Evolutionary conservation across 2,888 invertebrate genomes (phyloP).

Genomic region (Gymnocheta viridis): DNA sequence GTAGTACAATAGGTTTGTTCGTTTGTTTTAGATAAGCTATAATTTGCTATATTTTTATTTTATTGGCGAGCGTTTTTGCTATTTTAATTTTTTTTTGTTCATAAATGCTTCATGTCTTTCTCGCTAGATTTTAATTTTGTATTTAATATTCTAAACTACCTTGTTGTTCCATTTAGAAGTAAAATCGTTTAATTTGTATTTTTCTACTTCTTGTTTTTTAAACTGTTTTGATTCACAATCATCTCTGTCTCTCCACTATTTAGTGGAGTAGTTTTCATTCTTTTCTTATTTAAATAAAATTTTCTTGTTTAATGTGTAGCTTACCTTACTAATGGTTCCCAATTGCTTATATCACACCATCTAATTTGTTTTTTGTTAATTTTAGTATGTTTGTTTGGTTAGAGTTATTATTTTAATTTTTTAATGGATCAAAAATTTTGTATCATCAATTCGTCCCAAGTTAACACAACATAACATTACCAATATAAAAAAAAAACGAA

Average conservation of each 20-base stretch:
- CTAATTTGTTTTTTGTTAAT: slow-evolving; percentile 29
- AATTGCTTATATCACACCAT: slow-evolving; percentile 83
- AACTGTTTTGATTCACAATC: slow-evolving; percentile 48
- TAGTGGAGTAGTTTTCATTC: slow-evolving; percentile 13
- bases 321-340: slow-evolving; percentile 83
- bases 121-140: slow-evolving; percentile 50
- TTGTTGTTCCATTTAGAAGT: slow-evolving; percentile 50
- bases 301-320: slow-evolving; percentile 82
- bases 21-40: slow-evolving; percentile 60
- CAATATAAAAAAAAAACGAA: slow-evolving; percentile 28
- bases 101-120: slow-evolving; percentile 63
- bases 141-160: slow-evolving; percentile 55
- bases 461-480: slow-evolving; percentile 56
- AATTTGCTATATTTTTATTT: slow-evolving; percentile 39
- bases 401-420: slow-evolving; percentile 1
- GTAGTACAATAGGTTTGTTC: slow-evolving; percentile 50
- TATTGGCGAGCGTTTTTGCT: slow-evolving; percentile 37
- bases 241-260: background rate
- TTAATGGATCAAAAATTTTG: slow-evolving; percentile 17
- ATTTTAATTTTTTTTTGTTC: slow-evolving; percentile 53
- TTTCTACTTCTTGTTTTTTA: slow-evolving; percentile 12
- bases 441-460: slow-evolving; percentile 56
- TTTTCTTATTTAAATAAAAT: slow-evolving; percentile 59
- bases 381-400: slow-evolving; percentile 18
- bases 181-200: slow-evolving; percentile 8